These are phyloP conservation scores for Chauna torquata DNA, from an alignment of 2,113 vertebrate species.

Conservation along the genomic window DNA sequence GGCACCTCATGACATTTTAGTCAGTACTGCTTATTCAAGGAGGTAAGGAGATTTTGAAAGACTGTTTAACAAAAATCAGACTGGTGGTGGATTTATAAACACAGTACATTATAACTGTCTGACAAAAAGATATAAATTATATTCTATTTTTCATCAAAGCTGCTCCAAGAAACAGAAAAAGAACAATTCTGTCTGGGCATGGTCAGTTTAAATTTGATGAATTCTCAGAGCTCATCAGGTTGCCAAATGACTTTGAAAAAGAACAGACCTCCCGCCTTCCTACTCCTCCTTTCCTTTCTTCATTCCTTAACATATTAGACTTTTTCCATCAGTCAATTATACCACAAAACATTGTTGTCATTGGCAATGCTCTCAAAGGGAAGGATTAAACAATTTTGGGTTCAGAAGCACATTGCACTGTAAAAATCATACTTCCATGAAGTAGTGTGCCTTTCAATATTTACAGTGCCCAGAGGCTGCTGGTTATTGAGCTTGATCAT, in stretches of 20 bases:
- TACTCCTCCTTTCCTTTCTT: not conserved
- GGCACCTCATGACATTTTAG: conserved; percentile 48
- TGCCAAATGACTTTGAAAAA: conserved; percentile 55
- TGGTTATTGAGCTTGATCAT: not conserved
- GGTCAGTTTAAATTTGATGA: conserved; percentile 48
- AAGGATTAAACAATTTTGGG: conserved; percentile 31
- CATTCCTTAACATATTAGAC: not conserved
- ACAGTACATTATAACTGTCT: conserved; percentile 4
- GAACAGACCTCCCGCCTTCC: not conserved
- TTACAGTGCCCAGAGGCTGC: not conserved
- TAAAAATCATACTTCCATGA: not conserved
- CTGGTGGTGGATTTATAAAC: conserved; percentile 39
- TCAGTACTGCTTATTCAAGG: conserved; percentile 37
- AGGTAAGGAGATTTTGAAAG: conserved; percentile 42
- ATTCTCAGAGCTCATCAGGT: conserved; percentile 37
- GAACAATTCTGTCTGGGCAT: not conserved
- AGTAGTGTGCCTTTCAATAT: not conserved
- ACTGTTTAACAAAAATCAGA: conserved; percentile 28
- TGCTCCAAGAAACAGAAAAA: conserved; percentile 12
- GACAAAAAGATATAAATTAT: conserved; percentile 49
- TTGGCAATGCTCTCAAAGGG: conserved; percentile 36
- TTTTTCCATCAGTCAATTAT: conserved; percentile 25
- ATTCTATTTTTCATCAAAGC: conserved; percentile 16
- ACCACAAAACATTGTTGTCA: not conserved
- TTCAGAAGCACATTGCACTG: conserved; percentile 5